Conservation (phyloP, 37 sponge, comb jelly and placozoan species). For the Chondrilla cf. caribensis region DNA sequence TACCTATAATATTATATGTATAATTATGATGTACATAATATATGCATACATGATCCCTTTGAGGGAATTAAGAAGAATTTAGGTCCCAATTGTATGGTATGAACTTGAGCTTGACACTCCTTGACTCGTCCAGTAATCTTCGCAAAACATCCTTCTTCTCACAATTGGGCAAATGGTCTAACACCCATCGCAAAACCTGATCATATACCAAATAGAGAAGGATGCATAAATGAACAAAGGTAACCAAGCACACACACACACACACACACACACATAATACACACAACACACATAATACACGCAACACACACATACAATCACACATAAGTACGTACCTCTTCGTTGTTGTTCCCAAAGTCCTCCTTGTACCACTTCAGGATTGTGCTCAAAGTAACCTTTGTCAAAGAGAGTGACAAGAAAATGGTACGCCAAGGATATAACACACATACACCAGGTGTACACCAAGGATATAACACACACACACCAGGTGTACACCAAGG, state of each 20-base stretch:
- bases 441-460: not conserved
- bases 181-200: slow-evolving; percentile 49
- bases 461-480: not conserved
- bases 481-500: not conserved
- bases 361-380: slow-evolving; percentile 95
- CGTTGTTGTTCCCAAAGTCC: slow-evolving; percentile 84
- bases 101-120: slow-evolving; percentile 61
- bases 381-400: slow-evolving; percentile 64
- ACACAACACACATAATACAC: not conserved
- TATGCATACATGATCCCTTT: no score
- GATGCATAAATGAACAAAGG: not conserved
- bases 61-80: slow-evolving; percentile 54
- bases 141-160: slow-evolving; percentile 39
- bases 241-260: not conserved
- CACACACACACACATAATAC: not conserved
- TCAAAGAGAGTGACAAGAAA: no score
- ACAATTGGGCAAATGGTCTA: slow-evolving; percentile 43
- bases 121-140: slow-evolving; percentile 12
- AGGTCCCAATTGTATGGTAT: slow-evolving; percentile 84
- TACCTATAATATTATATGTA: no score
- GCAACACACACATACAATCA: no score
- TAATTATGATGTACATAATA: no score
- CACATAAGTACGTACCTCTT: slow-evolving; percentile 47
- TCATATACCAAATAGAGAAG: not conserved
- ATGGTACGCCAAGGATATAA: no score